Evolutionary conservation across 1,140 invertebrate species (phyloP).

Genomic region (Sminthurinus signatus): DNA sequence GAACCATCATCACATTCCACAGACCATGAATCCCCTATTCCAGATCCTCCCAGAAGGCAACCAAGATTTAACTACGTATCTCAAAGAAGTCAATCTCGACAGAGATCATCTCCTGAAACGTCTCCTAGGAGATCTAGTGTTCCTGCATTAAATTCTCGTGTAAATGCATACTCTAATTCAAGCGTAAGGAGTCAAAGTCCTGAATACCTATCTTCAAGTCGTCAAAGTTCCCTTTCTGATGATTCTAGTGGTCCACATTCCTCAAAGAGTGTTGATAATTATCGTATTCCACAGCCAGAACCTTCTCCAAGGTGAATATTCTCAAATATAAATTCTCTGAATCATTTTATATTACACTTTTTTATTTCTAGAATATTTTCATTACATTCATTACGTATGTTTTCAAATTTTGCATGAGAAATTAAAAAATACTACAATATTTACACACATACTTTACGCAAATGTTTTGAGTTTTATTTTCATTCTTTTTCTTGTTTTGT

Average conservation of each 20-base stretch:
- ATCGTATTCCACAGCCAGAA: constrained; percentile 4
- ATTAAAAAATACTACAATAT: too few relatives aligned
- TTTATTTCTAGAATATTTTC: too few relatives aligned
- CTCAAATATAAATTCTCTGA: too few relatives aligned
- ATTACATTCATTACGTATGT: too few relatives aligned
- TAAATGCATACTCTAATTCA: constrained; percentile 9
- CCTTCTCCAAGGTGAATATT: background rate
- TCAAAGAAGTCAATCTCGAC: constrained; percentile 10
- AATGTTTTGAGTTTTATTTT: too few relatives aligned
- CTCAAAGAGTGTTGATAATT: constrained; percentile 30
- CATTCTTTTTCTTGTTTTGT: too few relatives aligned
- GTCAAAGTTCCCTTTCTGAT: constrained; percentile 39
- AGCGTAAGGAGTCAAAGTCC: constrained; percentile 33
- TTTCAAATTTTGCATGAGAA: too few relatives aligned
- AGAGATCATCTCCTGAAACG: constrained; percentile 16
- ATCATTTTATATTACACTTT: too few relatives aligned
- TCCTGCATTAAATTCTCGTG: constrained; percentile 16
- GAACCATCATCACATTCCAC: constrained; percentile 25
- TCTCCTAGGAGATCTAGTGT: constrained; percentile 35
- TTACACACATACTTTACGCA: too few relatives aligned
- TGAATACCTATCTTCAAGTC: constrained; percentile 31
- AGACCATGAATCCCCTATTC: constrained; percentile 32
- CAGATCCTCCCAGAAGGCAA: constrained; percentile 13
- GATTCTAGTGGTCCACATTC: constrained; percentile 39
- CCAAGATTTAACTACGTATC: constrained; percentile 28